Base-by-base conservation (phyloP, 2,888 invertebrate species). In the Cyrtodaria siliqua region DNA sequence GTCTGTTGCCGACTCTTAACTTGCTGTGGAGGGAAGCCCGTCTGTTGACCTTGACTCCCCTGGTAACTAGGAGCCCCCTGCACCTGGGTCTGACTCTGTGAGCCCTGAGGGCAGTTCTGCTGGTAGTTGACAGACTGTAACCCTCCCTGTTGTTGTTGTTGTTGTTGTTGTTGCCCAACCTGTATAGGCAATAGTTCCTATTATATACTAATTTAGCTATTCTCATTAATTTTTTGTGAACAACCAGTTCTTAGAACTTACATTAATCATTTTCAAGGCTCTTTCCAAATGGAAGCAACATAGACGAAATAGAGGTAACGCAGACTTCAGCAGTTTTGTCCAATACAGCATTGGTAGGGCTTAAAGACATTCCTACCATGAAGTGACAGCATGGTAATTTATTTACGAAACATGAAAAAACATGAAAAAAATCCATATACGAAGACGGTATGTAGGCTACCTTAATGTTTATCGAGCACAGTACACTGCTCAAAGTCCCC, bases 61-160 rank as follows among this genome's bases (percentile, higher is more conserved):
- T 38, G 40, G 16, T 38, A 38, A 38, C 40, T 38, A 12, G 40
- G 40, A 38, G 40, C 40, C 40, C 40, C 40, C 16, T 38, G 40
- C 40, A 38, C 8, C 40, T 16, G 40, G 40, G 40, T 12, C 40
- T 38, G 40, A 38, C 40, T 38, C 40, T 38, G 40, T 38, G 40
- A 38, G 40, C 40, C 40, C 40, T 38, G 40, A 38, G 8, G 40
- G 40, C 9, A 38, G 16, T 38, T 38, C n/a, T n/a, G n/a, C 40
- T 38, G 40, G 40, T 38, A 38, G 8, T 38, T 38, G 40, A 38
- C 40, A 38, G 8, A 38, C 40, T 38, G 40, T 16, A 38, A 38
- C 40, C 40, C 40, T 38, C 16, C 40, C 40, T 38, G 40, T 38
- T 38, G 40, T 38, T 38, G 40, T 38, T 38, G n/a, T n/a, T n/a